Conservation (phyloP, 2,113 vertebrate species). For the Egretta garzetta region DNA sequence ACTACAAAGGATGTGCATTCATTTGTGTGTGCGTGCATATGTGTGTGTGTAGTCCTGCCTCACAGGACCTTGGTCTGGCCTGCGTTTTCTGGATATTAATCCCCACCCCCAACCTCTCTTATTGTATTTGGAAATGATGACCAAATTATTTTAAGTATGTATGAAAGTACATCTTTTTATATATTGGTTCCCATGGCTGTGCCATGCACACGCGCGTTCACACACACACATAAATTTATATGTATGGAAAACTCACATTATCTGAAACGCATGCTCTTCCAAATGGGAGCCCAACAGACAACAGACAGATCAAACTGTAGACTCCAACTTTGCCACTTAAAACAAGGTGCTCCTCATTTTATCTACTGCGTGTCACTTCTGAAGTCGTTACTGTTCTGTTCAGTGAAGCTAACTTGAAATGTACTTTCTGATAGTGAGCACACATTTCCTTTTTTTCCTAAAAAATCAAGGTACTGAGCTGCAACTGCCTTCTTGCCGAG, state of each 20-base stretch:
- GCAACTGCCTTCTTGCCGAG: neutral
- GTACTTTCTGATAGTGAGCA: neutral
- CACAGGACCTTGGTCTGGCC: neutral
- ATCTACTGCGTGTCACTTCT: neutral
- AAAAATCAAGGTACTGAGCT: constrained; percentile 1
- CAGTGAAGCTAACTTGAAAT: neutral
- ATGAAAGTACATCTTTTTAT: neutral
- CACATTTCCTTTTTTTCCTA: neutral
- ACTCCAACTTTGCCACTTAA: neutral
- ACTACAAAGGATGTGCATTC: neutral
- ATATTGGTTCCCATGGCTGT: neutral
- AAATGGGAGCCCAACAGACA: neutral
- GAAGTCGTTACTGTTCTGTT: neutral
- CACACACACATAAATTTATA: neutral
- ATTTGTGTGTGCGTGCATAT: neutral
- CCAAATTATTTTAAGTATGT: neutral
- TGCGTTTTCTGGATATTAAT: neutral
- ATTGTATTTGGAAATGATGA: neutral
- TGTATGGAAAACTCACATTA: neutral
- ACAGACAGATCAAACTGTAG: neutral
- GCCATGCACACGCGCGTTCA: neutral
- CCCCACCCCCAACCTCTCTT: neutral
- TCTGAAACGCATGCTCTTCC: neutral
- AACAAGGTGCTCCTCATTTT: neutral
- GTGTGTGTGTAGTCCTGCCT: neutral